These are phyloP conservation scores for Gasterosteus nipponicus DNA, from an alignment of 2,113 vertebrate species.

Conservation along the genomic window DNA sequence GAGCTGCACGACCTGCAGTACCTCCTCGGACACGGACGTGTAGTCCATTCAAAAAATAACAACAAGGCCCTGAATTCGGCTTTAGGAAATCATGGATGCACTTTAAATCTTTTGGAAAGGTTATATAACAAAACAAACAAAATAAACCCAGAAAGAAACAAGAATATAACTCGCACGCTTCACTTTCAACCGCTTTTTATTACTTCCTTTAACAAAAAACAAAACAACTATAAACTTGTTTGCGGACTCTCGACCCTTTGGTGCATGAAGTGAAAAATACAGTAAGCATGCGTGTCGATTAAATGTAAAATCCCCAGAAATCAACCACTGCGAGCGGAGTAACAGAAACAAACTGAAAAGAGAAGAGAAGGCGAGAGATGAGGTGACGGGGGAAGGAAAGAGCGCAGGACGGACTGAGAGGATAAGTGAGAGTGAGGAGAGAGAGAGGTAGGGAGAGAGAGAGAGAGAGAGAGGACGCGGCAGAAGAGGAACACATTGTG, in stretches of 20 bases:
- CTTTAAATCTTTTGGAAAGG: background rate
- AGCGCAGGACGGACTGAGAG: background rate
- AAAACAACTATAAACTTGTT: background rate
- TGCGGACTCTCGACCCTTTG: background rate
- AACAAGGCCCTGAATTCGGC: background rate
- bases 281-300: too few relatives aligned
- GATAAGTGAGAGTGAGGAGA: constrained; percentile 5
- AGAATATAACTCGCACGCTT: background rate
- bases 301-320: background rate
- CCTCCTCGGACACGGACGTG: constrained; percentile 75
- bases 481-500: constrained; percentile 66
- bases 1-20: constrained; percentile 64
- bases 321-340: background rate
- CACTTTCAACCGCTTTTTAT: background rate
- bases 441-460: constrained; percentile 14
- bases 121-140: background rate
- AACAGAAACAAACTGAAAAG: background rate
- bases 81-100: background rate
- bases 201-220: background rate
- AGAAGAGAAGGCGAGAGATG: background rate
- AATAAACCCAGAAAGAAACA: background rate
- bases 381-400: constrained; percentile 20
- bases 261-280: background rate
- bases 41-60: constrained; percentile 63
- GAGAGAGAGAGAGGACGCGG: constrained; percentile 25